Base-by-base conservation (phyloP, 1,140 invertebrate genomes). In the Wiebesia pumilae region DNA sequence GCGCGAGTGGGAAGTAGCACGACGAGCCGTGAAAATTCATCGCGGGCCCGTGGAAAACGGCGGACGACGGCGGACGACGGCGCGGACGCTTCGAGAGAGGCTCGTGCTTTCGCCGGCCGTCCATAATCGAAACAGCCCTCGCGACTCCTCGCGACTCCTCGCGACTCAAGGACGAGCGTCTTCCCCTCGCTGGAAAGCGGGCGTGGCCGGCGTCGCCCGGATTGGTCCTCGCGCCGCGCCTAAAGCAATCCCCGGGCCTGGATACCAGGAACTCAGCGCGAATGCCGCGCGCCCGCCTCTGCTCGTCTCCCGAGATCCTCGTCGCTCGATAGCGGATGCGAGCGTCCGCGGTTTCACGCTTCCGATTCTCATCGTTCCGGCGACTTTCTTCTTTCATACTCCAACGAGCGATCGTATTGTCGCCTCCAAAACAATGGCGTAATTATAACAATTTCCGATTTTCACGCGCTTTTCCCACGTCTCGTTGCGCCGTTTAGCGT, bases 221-320 rank as follows among this genome's bases (percentile, higher is more conserved):
- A 83, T 71, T 88, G 75, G 84, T 62, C 58, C 58, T 62, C 24
- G 58, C 58, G 75, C 65, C 51, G 75, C 62, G 84, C 10, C 54
- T 51, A n/a, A 33, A 51, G 77, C 77, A 16, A 33, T 54, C 43
- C 51, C 51, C 47, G 24, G 16, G 16, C 71, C 38, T 30, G 65
- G 33, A 30, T 30, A 10, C 40, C 38, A 21, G 19, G 24, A 21
- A 47, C 40, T 51, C 43, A 0, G 24, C 73, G 16, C 21, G 16
- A 43, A 12, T n/a, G 10, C 77, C 47, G 24, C 73, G 16, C 21
- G 16, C 75, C n/a, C 43, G 10, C 77, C 47, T 54, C 30, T 35
- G 7, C 47, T 21, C 38, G 24, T 16, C 73, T 33, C 38, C 9
- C 73, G 30, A 71, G 69, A 71, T 43, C 24, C 73, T 62, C 73